Percentiles rank a stretch among this genome's conserved stretches.
Conservation (phyloP, 2,797 vertebrate genomes). For the Diplodus puntazzo region DNA sequence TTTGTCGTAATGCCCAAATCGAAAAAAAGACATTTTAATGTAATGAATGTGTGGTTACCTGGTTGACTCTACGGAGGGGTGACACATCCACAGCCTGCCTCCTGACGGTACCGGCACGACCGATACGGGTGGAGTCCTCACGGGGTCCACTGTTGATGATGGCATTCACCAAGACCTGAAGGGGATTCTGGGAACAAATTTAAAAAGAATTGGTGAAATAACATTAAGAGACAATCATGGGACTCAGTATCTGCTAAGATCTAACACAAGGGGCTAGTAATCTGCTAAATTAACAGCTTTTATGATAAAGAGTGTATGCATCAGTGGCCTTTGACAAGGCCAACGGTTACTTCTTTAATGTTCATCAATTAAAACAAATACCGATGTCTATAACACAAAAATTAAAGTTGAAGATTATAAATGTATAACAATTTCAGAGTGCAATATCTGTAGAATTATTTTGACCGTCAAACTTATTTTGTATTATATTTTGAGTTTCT, state of each 20-base stretch:
- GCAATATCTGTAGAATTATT: neutral
- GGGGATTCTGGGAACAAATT: constrained; percentile 87
- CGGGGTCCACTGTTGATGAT: constrained; percentile 97
- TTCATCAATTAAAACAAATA: no score
- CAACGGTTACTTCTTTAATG: neutral
- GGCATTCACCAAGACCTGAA: constrained; percentile 95
- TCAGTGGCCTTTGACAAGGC: neutral
- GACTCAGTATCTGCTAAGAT: neutral
- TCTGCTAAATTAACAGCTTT: no score
- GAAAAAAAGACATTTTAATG: neutral
- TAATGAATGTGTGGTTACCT: constrained; percentile 81
- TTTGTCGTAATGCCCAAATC: neutral
- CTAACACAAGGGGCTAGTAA: no score
- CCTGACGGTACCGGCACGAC: constrained; percentile 94
- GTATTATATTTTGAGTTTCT: neutral
- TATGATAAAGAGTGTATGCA: neutral
- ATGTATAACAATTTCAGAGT: neutral
- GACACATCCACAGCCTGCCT: constrained; percentile 96
- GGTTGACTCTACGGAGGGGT: constrained; percentile 94
- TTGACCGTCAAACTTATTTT: neutral
- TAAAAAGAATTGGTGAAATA: neutral
- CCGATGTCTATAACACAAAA: neutral
- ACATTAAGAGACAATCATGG: neutral
- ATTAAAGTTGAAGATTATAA: no score
- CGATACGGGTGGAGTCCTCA: constrained; percentile 96